Base-by-base conservation (phyloP, 1,140 invertebrate genomes). In the Hyposmocoma kahamanoa region DNA sequence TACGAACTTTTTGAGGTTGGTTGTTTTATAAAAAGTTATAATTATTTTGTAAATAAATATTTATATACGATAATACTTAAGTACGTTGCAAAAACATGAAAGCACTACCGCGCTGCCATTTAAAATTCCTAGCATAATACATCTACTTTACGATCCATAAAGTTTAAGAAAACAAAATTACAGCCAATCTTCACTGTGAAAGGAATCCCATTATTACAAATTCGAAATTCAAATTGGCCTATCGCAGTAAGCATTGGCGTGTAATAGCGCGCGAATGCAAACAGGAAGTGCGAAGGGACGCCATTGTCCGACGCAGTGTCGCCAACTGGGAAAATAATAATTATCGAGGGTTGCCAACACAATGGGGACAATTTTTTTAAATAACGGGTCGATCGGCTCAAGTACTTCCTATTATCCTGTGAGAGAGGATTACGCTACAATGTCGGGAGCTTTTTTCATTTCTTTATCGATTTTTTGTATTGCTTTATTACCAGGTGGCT, bases 271-370 rank as follows among this genome's bases (percentile, higher is more conserved):
- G 78, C 75, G 77, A 82, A 74, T 58, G 74, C 72, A 84, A 84
- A 84, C 80, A 84, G 78, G 80, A 84, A 84, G 71, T 63, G 72
- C 71, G 67, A 64, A 61, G 75, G 67, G 71, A 63, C 55, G 62
- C 71, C 70, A 84, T 84, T 82, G 78, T 82, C 59, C 67, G 68
- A 45, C 39, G 52, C 75, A 75, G 73, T 83, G 80, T 84, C 76
- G 77, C 77, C 76, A 81, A 78, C 77, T 84, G 82, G 70, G 67
- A 82, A 84, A 84, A 84, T 81, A 81, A 82, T 84, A 84, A 84
- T 84, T 84, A 82, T 78, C 72, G 64, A 67, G 80, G 80, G 80
- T 62, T 68, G 74, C 59, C 48, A 59, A 50, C 53, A 73, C 72
- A 80, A 84, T 78, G 52, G 74, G 53, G 46, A 42, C 45, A 51